phyloP scores from a whole-genome alignment of 2,113 vertebrate species.

The Oncorhynchus nerka region DNA sequence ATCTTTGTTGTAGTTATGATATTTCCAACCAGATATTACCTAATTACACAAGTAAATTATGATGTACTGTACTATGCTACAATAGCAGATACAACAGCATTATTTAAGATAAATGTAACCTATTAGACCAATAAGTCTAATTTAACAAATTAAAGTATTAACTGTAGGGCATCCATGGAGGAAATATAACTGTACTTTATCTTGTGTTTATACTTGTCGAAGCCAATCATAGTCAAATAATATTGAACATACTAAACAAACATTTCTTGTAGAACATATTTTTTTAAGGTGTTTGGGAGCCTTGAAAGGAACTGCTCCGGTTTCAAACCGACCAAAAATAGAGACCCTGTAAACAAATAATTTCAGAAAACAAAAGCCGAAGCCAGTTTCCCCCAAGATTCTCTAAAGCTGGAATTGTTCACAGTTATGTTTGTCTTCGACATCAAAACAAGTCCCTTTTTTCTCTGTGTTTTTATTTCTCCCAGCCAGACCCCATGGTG shows the following conservation, averaged over 20 bases:
- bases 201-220: conserved; percentile 12
- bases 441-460: conserved; percentile 60
- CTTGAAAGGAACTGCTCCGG: too few relatives aligned
- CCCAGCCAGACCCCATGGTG: conserved; percentile 69
- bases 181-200: neutral
- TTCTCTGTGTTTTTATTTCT: conserved; percentile 33
- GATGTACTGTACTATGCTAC: neutral
- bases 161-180: neutral
- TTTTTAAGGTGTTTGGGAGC: conserved; percentile 17
- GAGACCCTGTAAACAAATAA: conserved; percentile 55
- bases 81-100: neutral
- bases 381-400: conserved; percentile 59
- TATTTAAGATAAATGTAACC: neutral
- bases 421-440: conserved; percentile 63
- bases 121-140: neutral
- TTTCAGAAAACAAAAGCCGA: conserved; percentile 52
- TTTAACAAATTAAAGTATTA: neutral
- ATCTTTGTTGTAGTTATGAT: conserved; percentile 5
- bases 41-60: neutral
- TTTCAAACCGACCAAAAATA: conserved; percentile 48
- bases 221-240: conserved; percentile 8
- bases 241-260: too few relatives aligned
- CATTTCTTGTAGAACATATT: too few relatives aligned
- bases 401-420: conserved; percentile 60
- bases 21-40: neutral